Base-by-base conservation (phyloP, 1,140 invertebrate species). In the Drosophila santomea region DNA sequence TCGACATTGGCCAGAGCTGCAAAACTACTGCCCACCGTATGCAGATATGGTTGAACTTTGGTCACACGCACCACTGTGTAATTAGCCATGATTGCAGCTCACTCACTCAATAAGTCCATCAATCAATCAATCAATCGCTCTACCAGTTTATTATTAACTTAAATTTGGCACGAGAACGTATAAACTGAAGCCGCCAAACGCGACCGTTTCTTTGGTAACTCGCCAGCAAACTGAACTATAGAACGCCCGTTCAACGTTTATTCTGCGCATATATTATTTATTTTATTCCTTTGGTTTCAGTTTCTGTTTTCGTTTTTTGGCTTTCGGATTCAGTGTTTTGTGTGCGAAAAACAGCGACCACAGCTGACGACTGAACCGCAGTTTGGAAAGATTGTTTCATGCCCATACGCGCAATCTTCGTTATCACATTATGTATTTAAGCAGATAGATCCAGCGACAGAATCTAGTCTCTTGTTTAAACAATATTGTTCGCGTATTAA, bases 341-440 rank as follows among this genome's bases (percentile, higher is more conserved):
- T 48, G 60, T 62, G 48, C 63, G 73, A 45, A 62, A 62, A 69
- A 62, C 48, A 38, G 35, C 44, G 54, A 61, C 45, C 45, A 47
- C 62, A 67, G 38, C 15, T 50, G 66, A 32, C 45, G 71, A 76
- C 73, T 64, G 60, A 58, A 47, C 47, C 61, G 74, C 55, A 62
- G 55, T 47, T 48, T 11, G 15, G 28, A 35, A 28, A 52, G 25
- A 17, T 69, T 54, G 57, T 38, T 25, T 66, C 39, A 36, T 48
- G 74, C 32, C 32, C 32, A 39, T 14, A 5, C 60, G 67, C 67
- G 68, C 68, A 78, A 85, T 85, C 77, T 80, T 71, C 73, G 83
- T 85, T 85, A 85, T 85, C 82, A 85, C 77, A 55, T 63, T 85
- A 74, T 85, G 68, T 85, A 44, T 74, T 80, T 89, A 77, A 68